phyloP scores from a whole-genome alignment of 1,140 invertebrate genomes.

The Homarus americanus region DNA sequence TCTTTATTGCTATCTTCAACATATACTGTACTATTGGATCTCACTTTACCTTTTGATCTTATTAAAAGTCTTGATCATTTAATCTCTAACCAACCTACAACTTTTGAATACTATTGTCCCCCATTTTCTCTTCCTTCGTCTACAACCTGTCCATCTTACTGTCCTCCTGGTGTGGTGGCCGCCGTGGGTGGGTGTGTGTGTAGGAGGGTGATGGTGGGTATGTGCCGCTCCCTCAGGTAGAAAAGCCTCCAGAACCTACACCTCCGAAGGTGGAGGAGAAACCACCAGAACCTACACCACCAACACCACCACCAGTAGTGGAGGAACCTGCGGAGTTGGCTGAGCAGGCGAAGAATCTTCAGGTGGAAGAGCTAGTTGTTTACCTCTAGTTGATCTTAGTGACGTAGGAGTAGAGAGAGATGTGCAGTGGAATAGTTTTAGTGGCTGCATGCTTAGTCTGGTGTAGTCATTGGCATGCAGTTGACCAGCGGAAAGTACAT shows the following conservation, averaged over 20 bases:
- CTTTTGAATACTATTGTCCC: too few species aligned
- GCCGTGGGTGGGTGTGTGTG: not conserved
- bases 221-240: not conserved
- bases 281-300: not conserved
- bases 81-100: too few species aligned
- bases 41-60: too few species aligned
- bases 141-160: too few species aligned
- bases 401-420: not conserved
- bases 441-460: not conserved
- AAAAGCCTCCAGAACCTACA: not conserved
- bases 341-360: not conserved
- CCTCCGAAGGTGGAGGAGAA: not conserved
- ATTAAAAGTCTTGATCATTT: too few species aligned
- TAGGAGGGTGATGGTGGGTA: not conserved
- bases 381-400: not conserved
- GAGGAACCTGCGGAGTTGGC: not conserved
- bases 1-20: too few species aligned
- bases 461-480: not conserved
- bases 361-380: not conserved
- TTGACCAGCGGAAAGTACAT: not conserved
- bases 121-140: too few species aligned
- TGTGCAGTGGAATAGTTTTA: not conserved
- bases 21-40: too few species aligned
- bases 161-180: too few species aligned
- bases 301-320: not conserved